Conservation (phyloP, 2,113 vertebrate genomes). For the Rhea pennata region DNA sequence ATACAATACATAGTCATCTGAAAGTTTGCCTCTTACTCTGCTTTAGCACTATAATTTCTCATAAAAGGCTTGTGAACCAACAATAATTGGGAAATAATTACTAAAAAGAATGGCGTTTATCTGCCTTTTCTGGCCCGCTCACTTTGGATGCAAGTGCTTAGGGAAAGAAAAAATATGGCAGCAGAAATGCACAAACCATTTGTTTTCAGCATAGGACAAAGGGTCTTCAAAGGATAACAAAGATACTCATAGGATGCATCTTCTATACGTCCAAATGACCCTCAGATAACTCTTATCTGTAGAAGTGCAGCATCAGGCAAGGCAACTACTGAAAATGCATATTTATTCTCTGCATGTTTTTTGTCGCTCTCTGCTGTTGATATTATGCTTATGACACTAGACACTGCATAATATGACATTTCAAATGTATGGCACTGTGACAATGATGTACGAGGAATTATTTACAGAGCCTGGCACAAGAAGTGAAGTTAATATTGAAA, state of each 20-base stretch:
- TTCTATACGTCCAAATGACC: background rate
- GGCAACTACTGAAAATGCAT: background rate
- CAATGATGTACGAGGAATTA: slow-evolving; percentile 49
- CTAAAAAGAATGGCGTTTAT: slow-evolving; percentile 2
- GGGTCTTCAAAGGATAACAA: background rate
- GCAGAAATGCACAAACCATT: background rate
- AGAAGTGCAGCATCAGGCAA: background rate
- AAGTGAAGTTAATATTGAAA: slow-evolving; percentile 31
- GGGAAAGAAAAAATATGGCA: background rate
- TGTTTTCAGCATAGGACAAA: background rate
- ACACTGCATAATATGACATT: slow-evolving; percentile 46
- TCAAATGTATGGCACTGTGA: slow-evolving; percentile 34
- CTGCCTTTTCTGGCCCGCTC: background rate
- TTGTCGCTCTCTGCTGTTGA: background rate
- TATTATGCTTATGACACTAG: slow-evolving; percentile 31
- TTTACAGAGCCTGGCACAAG: slow-evolving; percentile 37
- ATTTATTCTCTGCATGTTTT: slow-evolving; percentile 13
- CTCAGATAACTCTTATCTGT: background rate
- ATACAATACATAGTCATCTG: background rate
- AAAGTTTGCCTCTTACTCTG: background rate
- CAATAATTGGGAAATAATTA: background rate
- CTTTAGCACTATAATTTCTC: background rate
- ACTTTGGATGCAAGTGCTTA: background rate
- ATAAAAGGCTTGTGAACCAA: background rate
- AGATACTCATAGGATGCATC: background rate